Conservation (phyloP, 2,113 vertebrate genomes). For the Lipophrys pholis region DNA sequence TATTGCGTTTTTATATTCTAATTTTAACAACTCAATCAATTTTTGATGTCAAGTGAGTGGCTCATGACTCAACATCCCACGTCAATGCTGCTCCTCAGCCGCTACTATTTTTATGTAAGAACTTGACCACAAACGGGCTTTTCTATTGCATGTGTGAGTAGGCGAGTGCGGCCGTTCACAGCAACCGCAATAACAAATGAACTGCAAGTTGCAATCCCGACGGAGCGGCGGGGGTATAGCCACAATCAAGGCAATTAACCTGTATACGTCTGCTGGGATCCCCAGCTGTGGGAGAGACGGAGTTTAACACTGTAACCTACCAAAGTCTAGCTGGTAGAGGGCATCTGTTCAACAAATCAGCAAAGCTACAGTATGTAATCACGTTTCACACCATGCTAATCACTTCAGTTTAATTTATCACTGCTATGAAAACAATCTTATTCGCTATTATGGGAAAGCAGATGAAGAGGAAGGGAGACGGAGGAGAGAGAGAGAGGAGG, state of each 20-base stretch:
- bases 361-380: conserved; percentile 80
- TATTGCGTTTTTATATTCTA: conserved; percentile 26
- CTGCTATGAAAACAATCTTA: conserved; percentile 76
- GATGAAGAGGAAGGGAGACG: conserved; percentile 13
- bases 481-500: not conserved
- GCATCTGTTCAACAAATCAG: conserved; percentile 83
- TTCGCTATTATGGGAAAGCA: conserved; percentile 49
- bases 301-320: conserved; percentile 71
- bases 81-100: conserved; percentile 26
- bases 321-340: conserved; percentile 73
- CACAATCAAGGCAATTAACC: conserved; percentile 83
- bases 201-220: conserved; percentile 58
- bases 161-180: conserved; percentile 10
- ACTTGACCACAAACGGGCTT: conserved; percentile 29
- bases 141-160: conserved; percentile 12
- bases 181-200: conserved; percentile 59
- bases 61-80: conserved; percentile 39
- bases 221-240: conserved; percentile 59
- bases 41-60: conserved; percentile 12
- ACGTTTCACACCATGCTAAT: conserved; percentile 83
- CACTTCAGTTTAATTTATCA: conserved; percentile 83
- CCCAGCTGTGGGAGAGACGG: conserved; percentile 72
- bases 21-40: conserved; percentile 40
- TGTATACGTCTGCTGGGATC: conserved; percentile 72
- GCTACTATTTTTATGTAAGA: conserved; percentile 34